Conservation (phyloP, 1,140 invertebrate genomes). For the Sesamia nonagrioides region DNA sequence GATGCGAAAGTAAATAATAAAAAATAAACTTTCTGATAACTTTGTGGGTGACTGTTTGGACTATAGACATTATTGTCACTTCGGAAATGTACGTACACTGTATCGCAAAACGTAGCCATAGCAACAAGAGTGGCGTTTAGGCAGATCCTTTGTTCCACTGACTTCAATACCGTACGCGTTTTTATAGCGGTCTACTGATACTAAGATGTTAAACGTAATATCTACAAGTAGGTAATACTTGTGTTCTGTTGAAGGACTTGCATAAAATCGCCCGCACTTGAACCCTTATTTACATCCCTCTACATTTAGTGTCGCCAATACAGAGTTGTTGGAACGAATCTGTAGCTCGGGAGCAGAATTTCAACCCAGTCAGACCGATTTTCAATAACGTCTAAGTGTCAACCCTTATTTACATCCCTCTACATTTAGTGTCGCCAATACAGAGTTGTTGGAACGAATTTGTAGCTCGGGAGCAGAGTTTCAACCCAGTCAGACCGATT, state of each 20-base stretch:
- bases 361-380: background rate
- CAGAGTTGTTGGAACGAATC: background rate
- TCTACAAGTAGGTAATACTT: background rate
- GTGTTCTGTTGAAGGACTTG: background rate
- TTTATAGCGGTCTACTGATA: background rate
- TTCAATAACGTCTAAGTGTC: slow-evolving; percentile 44
- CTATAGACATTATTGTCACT: slow-evolving; percentile 33
- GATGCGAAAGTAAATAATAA: slow-evolving; percentile 36
- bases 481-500: background rate
- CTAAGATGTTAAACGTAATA: background rate
- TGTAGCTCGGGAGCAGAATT: background rate
- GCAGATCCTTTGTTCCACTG: background rate
- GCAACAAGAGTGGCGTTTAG: background rate
- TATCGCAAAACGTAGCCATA: background rate
- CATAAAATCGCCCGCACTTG: background rate
- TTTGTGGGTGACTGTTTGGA: slow-evolving; percentile 34
- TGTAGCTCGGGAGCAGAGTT: background rate
- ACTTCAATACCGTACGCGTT: slow-evolving; percentile 6
- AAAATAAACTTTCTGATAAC: slow-evolving; percentile 37
- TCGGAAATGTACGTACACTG: background rate
- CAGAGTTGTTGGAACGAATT: background rate
- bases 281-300: background rate
- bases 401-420: background rate
- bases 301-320: background rate
- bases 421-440: background rate